Percentiles rank a stretch among this genome's conserved stretches.
phyloP scores from a whole-genome alignment of 2,113 vertebrate genomes.

The Ardeotis arabs region DNA sequence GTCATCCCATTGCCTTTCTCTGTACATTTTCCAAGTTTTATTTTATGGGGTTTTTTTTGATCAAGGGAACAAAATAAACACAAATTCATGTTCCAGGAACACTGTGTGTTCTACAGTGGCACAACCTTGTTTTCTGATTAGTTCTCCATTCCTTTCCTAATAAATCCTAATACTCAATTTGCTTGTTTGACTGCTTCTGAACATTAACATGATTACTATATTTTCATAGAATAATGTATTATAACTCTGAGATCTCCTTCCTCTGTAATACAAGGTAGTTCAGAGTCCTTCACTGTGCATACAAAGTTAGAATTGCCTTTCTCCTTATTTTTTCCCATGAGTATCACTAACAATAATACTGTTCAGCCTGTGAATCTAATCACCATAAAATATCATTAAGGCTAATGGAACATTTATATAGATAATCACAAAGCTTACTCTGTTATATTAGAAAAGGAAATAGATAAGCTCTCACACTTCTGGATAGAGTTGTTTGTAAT shows the following conservation, averaged over 20 bases:
- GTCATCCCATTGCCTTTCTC: neutral
- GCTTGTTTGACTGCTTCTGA: constrained; percentile 54
- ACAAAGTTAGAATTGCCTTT: constrained; percentile 52
- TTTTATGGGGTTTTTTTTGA: neutral
- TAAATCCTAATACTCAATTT: constrained; percentile 52
- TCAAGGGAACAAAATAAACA: neutral
- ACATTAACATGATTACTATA: constrained; percentile 48
- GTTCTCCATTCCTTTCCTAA: constrained; percentile 10
- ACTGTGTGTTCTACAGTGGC: constrained; percentile 5
- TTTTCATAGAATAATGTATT: constrained; percentile 34
- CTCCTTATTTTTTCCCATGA: constrained; percentile 13
- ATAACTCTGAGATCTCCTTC: constrained; percentile 15
- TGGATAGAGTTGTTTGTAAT: neutral
- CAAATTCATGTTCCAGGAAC: constrained; percentile 12
- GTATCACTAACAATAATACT: constrained; percentile 43
- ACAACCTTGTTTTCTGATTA: neutral
- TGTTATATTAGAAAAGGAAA: constrained; percentile 1
- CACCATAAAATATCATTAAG: constrained; percentile 52
- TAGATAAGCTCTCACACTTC: neutral
- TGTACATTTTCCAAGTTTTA: neutral
- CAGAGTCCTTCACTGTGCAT: constrained; percentile 28
- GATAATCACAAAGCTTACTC: constrained; percentile 30
- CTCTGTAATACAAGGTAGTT: neutral
- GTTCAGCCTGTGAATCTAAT: constrained; percentile 46
- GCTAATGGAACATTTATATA: constrained; percentile 53